Evolutionary conservation across 2,113 vertebrate genomes (phyloP).

Genomic region (human): DNA sequence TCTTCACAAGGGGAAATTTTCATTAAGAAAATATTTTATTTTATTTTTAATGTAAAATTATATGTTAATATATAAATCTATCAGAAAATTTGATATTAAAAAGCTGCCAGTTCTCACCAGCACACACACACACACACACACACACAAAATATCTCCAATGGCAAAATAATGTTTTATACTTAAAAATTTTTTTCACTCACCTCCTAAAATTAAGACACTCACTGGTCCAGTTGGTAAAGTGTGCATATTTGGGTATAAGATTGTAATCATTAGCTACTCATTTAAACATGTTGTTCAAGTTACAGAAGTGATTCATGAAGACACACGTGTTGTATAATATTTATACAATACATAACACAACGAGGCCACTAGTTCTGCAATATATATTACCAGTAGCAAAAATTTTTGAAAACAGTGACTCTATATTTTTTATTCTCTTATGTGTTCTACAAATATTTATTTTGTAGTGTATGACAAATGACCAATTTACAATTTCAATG

Average conservation of each 20-base stretch:
- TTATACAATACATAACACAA: neutral
- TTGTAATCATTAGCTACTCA: neutral
- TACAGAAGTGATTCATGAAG: neutral
- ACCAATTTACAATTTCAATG: neutral
- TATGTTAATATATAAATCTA: neutral
- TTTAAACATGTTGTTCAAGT: neutral
- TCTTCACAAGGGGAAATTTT: neutral
- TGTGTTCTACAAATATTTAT: neutral
- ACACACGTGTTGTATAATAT: neutral
- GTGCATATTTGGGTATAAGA: neutral
- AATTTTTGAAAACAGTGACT: neutral
- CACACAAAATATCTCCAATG: neutral
- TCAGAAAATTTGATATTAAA: neutral
- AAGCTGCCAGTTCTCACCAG: neutral
- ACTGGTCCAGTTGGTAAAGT: neutral
- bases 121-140: neutral
- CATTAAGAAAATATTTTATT: constrained; percentile 29
- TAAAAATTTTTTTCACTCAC: neutral
- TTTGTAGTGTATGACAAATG: neutral
- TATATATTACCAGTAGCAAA: neutral
- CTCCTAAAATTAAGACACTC: neutral
- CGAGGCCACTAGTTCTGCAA: neutral
- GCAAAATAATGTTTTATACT: neutral
- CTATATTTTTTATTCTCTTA: neutral
- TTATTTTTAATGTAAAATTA: neutral